Conservation (phyloP, 2,113 vertebrate species). For the Chelonoidis abingdonii region DNA sequence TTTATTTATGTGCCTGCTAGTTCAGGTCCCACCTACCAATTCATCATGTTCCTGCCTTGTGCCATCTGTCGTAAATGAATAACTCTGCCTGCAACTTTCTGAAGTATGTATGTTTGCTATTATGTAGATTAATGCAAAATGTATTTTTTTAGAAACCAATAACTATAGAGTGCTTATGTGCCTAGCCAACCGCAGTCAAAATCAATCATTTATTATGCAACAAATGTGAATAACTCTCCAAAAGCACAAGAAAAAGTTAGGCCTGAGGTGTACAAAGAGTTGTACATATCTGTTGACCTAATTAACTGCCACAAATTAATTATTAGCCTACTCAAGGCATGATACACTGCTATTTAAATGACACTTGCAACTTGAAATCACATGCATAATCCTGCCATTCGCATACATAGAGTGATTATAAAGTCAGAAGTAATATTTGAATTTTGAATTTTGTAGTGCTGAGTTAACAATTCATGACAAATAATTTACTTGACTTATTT, state of each 20-base stretch:
- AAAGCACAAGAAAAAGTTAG: slow-evolving; percentile 19
- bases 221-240: slow-evolving; percentile 39
- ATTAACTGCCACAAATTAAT: slow-evolving; percentile 34
- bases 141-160: slow-evolving; percentile 18
- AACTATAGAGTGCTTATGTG: slow-evolving; percentile 31
- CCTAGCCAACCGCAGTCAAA: slow-evolving; percentile 29
- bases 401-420: background rate
- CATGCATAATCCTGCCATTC: background rate
- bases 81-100: slow-evolving; percentile 80
- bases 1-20: slow-evolving; percentile 82
- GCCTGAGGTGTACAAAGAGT: slow-evolving; percentile 23
- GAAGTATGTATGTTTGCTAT: slow-evolving; percentile 79
- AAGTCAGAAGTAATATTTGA: background rate
- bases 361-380: slow-evolving; percentile 28
- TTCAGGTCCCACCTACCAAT: slow-evolving; percentile 77
- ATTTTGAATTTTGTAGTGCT: background rate
- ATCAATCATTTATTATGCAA: slow-evolving; percentile 46
- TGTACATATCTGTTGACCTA: slow-evolving; percentile 37
- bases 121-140: slow-evolving; percentile 83
- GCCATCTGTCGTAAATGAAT: slow-evolving; percentile 82
- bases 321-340: slow-evolving; percentile 36
- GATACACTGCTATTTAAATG: slow-evolving; percentile 39
- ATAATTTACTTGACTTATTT: background rate
- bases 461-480: background rate
- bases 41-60: slow-evolving; percentile 75